Conservation (phyloP, 2,888 invertebrate species). For the Euplagia quadripunctaria region DNA sequence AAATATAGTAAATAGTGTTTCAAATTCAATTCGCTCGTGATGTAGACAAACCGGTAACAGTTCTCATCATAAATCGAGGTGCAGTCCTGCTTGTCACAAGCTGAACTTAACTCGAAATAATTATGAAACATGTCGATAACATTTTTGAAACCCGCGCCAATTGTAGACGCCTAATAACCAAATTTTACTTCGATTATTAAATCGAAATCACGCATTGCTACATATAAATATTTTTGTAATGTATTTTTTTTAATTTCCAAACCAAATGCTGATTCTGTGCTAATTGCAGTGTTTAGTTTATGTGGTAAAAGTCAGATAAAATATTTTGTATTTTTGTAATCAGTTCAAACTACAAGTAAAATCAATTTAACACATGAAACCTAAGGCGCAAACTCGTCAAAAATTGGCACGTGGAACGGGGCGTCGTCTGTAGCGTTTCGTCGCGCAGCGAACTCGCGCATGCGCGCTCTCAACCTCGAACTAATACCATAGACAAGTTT, state of each 20-base stretch:
- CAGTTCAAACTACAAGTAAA: conserved; percentile 9
- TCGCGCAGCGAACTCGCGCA: conserved; percentile 62
- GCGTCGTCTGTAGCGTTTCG: conserved; percentile 29
- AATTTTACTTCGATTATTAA: too few relatives aligned
- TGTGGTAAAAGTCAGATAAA: neutral
- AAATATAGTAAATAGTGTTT: too few relatives aligned
- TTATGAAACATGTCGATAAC: too few relatives aligned
- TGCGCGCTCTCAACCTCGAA: conserved; percentile 60
- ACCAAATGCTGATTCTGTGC: too few relatives aligned
- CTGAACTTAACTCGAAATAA: too few relatives aligned
- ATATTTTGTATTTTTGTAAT: neutral
- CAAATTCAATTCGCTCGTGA: too few relatives aligned
- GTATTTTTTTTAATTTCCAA: neutral
- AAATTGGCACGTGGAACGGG: conserved; percentile 42
- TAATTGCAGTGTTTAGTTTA: neutral
- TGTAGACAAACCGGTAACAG: too few relatives aligned
- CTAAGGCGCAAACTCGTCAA: conserved; percentile 50
- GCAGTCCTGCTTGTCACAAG: too few relatives aligned
- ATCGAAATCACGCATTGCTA: neutral
- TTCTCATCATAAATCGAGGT: too few relatives aligned
- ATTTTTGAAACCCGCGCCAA: too few relatives aligned
- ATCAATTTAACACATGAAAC: conserved; percentile 43
- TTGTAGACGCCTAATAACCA: too few relatives aligned
- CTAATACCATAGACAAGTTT: conserved; percentile 74
- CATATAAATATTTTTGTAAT: neutral